Conservation (phyloP, 2,888 invertebrate species). For the Strigamia crassipes region DNA sequence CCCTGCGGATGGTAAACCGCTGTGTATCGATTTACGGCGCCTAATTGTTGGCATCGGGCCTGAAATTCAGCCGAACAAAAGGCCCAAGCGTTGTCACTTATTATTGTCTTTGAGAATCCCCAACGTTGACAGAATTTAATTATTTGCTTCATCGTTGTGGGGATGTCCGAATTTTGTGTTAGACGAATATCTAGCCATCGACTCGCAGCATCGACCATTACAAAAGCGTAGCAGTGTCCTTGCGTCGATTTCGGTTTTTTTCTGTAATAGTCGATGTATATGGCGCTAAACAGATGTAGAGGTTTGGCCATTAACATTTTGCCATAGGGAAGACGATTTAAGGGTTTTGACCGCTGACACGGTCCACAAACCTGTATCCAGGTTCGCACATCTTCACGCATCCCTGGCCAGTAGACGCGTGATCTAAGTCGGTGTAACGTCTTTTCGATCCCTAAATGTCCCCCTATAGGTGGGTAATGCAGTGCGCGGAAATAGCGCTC, state of each 20-base stretch:
- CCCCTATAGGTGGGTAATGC: neutral
- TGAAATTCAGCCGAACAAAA: too few species aligned
- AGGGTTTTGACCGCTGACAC: neutral
- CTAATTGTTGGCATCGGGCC: neutral
- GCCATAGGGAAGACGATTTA: neutral
- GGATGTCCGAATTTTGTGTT: neutral
- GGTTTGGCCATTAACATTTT: neutral
- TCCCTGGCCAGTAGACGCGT: neutral
- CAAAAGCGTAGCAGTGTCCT: too few species aligned
- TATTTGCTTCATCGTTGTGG: neutral
- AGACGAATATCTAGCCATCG: neutral
- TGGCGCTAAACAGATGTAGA: neutral
- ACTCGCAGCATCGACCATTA: too few species aligned
- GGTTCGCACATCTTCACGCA: too few species aligned
- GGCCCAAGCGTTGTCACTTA: neutral
- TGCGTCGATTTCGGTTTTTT: neutral
- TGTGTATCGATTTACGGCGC: neutral
- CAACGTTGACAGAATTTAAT: neutral
- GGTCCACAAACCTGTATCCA: too few species aligned
- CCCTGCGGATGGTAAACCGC: neutral
- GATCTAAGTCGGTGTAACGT: neutral
- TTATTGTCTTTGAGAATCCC: neutral
- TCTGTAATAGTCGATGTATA: neutral
- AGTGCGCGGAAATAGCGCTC: neutral
- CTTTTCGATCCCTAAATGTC: neutral